Percentiles rank a stretch among this genome's conserved stretches.
Evolutionary conservation across 2,888 invertebrate species (phyloP).

Genomic region (Hypomecis punctinalis): DNA sequence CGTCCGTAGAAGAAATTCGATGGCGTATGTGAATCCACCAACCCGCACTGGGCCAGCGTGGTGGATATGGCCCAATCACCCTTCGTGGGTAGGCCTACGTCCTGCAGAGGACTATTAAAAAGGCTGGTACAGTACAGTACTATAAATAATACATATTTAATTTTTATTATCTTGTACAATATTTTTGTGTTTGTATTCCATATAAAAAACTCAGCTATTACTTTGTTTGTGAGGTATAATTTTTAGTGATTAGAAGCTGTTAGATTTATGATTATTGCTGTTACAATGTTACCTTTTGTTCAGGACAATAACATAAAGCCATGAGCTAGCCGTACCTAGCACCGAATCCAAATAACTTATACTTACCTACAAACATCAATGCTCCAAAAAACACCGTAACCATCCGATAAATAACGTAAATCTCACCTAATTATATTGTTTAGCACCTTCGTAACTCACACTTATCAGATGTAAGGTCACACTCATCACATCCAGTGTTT

Average conservation of each 20-base stretch:
- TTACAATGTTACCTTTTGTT: constrained; percentile 10
- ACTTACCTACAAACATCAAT: constrained; percentile 15
- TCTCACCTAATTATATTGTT: constrained; percentile 48
- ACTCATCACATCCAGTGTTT: constrained; percentile 44
- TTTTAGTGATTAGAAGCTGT: constrained; percentile 5
- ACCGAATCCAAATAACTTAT: constrained; percentile 11
- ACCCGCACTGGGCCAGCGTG: too few species aligned
- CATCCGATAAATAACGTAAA: constrained; percentile 8
- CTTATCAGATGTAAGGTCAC: constrained; percentile 43
- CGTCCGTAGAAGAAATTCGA: too few species aligned
- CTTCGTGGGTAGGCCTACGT: too few species aligned
- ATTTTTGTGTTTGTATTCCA: not conserved
- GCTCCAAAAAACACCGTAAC: constrained; percentile 3
- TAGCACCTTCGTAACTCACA: constrained; percentile 32
- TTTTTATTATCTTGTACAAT: too few species aligned
- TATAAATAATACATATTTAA: too few species aligned
- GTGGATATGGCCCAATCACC: too few species aligned
- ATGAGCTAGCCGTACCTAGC: constrained; percentile 26
- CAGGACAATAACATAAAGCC: constrained; percentile 9
- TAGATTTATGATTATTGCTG: constrained; percentile 14
- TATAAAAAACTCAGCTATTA: not conserved
- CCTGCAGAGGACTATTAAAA: too few species aligned
- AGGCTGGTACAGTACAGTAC: too few species aligned
- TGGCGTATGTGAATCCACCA: too few species aligned
- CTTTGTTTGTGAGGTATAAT: constrained; percentile 10